A percentile compares a stretch with the other conserved stretches of the same genome.
These are phyloP conservation scores for Neofelis nebulosa DNA, from an alignment of 2,113 vertebrate genomes.

Conservation along the genomic window DNA sequence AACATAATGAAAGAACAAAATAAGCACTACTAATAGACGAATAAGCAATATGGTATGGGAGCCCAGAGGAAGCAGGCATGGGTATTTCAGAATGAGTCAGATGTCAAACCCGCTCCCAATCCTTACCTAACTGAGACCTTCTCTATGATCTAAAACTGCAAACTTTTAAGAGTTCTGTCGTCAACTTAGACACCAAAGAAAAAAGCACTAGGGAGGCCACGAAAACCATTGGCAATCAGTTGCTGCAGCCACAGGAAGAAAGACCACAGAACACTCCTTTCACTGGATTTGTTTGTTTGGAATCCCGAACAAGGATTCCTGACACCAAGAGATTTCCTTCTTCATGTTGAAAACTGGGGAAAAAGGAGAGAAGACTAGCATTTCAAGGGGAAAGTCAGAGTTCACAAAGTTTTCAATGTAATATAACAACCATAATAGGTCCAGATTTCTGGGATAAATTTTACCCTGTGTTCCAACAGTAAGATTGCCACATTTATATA, in stretches of 20 bases:
- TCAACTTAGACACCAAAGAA: not conserved
- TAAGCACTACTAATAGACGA: not conserved
- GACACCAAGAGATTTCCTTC: not conserved
- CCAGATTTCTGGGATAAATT: not conserved
- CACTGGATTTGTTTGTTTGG: not conserved
- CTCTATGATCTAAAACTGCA: slow-evolving; percentile 8
- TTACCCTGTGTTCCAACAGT: not conserved
- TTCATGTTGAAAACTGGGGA: not conserved
- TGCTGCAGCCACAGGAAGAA: not conserved
- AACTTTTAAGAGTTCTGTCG: not conserved
- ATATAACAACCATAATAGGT: not conserved
- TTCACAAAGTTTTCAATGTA: not conserved
- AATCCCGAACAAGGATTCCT: not conserved
- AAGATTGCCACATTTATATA: not conserved
- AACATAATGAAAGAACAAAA: slow-evolving; percentile 55
- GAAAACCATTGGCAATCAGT: not conserved
- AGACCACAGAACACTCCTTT: not conserved
- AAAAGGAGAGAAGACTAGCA: not conserved
- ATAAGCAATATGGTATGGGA: not conserved
- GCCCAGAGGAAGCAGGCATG: not conserved
- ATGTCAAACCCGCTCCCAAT: not conserved
- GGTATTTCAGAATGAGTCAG: not conserved
- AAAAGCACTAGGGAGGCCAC: not conserved
- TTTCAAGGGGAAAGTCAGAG: not conserved
- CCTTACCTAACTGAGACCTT: not conserved